Percentiles rank a stretch among this genome's conserved stretches.
phyloP scores from a whole-genome alignment of 2,888 invertebrate species.

The Resseliella maxima region DNA sequence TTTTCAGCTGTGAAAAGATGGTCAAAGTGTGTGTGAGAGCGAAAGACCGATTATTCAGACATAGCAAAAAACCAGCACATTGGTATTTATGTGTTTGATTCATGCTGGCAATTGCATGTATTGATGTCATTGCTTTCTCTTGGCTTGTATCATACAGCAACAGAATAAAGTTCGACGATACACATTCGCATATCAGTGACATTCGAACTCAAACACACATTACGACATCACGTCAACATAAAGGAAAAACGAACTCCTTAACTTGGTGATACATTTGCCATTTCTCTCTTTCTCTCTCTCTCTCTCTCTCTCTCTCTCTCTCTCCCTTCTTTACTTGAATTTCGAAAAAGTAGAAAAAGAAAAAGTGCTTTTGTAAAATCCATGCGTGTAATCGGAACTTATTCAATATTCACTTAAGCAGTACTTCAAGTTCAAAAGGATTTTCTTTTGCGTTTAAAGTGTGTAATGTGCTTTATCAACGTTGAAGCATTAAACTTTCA shows the following conservation, averaged over 20 bases:
- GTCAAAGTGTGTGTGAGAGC: no score
- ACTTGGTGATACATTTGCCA: slow-evolving; percentile 37
- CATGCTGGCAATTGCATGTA: slow-evolving; percentile 48
- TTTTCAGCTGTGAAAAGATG: not conserved
- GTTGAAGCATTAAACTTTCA: not conserved
- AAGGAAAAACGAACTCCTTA: slow-evolving; percentile 10
- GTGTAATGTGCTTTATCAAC: not conserved
- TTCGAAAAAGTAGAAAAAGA: no score
- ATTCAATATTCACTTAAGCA: slow-evolving; percentile 37
- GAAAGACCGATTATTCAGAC: slow-evolving; percentile 4
- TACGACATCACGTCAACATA: not conserved
- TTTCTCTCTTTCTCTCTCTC: not conserved
- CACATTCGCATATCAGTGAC: not conserved
- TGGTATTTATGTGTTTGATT: slow-evolving; percentile 49
- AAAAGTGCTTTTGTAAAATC: not conserved
- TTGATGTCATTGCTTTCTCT: slow-evolving; percentile 34
- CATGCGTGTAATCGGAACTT: slow-evolving; percentile 20
- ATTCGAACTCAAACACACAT: slow-evolving; percentile 37
- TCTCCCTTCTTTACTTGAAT: no score
- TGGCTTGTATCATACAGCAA: not conserved
- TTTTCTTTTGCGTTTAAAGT: not conserved
- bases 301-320: no score
- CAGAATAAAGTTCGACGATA: slow-evolving; percentile 1
- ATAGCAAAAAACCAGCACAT: slow-evolving; percentile 20
- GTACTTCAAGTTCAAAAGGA: slow-evolving; percentile 39